phyloP scores from a whole-genome alignment of 2,888 invertebrate genomes.

The Ophraella communa region DNA sequence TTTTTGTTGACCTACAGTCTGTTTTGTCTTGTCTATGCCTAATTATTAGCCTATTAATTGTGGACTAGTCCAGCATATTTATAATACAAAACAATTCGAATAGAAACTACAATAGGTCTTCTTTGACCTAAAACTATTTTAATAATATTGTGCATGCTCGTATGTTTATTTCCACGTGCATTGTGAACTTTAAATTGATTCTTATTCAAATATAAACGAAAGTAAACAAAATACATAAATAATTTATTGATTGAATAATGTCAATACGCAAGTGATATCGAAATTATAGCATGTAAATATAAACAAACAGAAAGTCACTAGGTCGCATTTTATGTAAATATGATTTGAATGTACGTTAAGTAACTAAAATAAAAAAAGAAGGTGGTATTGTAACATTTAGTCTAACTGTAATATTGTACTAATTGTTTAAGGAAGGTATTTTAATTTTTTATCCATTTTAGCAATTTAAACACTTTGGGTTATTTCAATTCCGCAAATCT shows the following conservation, averaged over 20 bases:
- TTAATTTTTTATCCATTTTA: no score
- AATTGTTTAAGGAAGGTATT: not conserved
- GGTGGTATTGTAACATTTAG: not conserved
- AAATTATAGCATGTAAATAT: conserved; percentile 1
- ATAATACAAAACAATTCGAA: no score
- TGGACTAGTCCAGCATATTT: no score
- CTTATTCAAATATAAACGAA: not conserved
- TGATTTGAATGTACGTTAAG: not conserved
- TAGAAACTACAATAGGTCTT: no score
- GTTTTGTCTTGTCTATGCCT: no score
- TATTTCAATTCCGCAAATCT: no score
- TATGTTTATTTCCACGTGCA: not conserved
- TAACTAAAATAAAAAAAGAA: not conserved
- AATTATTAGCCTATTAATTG: no score
- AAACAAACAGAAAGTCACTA: conserved; percentile 7
- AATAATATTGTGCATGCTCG: not conserved
- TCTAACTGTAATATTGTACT: not conserved
- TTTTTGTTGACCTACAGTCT: no score
- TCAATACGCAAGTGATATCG: not conserved
- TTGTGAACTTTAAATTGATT: not conserved
- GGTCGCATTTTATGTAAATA: conserved; percentile 5
- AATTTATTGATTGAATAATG: not conserved
- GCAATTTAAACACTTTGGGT: no score
- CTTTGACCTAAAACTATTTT: no score
- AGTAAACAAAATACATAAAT: conserved; percentile 4